Conservation (phyloP, 1,140 invertebrate genomes). For the Drosophila busckii region DNA sequence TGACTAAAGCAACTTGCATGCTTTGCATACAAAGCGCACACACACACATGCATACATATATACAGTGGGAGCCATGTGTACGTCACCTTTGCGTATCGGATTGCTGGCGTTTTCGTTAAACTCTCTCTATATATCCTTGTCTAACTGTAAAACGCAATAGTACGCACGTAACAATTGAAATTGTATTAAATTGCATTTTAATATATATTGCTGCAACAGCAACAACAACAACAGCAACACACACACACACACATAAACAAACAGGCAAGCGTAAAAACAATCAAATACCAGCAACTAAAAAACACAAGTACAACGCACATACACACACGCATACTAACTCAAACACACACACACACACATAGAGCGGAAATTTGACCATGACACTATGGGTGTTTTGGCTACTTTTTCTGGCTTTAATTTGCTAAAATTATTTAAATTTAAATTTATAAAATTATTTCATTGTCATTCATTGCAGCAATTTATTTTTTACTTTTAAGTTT, state of each 20-base stretch:
- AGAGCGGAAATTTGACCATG: too few species aligned
- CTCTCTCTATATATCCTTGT: background rate
- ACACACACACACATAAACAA: conserved; percentile 9
- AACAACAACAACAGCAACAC: conserved; percentile 29
- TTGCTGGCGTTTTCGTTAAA: conserved; percentile 2
- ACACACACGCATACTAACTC: conserved; percentile 14
- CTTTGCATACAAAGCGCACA: conserved; percentile 67
- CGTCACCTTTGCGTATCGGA: too few species aligned
- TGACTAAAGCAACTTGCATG: conserved; percentile 30
- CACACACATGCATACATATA: background rate
- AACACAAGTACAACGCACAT: conserved; percentile 11
- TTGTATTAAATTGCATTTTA: conserved; percentile 76
- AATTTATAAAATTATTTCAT: too few species aligned
- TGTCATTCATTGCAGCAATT: too few species aligned
- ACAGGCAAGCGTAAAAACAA: conserved; percentile 21
- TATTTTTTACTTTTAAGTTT: too few species aligned
- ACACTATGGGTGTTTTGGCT: too few species aligned
- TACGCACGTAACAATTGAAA: conserved; percentile 70
- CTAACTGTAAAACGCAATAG: conserved; percentile 18
- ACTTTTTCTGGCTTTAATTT: too few species aligned
- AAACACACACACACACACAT: background rate
- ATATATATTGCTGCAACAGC: conserved; percentile 60
- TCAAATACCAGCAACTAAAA: background rate
- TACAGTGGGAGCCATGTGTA: too few species aligned
- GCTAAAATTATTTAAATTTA: too few species aligned